Percentiles rank a stretch among this genome's conserved stretches.
Conservation (phyloP, 2,797 vertebrate species). For the Vultur gryphus region DNA sequence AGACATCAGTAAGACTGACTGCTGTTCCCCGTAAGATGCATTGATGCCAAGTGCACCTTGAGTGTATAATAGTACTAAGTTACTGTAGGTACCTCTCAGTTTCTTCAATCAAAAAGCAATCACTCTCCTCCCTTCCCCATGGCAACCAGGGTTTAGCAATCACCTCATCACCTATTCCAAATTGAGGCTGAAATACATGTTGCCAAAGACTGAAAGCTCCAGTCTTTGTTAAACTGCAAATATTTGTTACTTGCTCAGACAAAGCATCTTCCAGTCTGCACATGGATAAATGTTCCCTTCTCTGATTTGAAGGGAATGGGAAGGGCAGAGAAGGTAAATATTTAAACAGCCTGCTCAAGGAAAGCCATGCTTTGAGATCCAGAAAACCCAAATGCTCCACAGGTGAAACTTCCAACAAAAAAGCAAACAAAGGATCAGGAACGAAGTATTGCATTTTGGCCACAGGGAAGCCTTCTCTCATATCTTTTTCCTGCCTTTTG, state of each 20-base stretch:
- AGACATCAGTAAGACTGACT: background rate
- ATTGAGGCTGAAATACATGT: background rate
- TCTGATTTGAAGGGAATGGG: background rate
- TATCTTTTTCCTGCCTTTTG: background rate
- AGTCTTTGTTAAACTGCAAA: background rate
- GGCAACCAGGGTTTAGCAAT: slow-evolving; percentile 48
- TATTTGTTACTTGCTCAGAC: slow-evolving; percentile 6
- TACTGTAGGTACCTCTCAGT: background rate
- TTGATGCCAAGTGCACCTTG: background rate
- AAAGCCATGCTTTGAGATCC: background rate
- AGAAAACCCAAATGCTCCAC: background rate
- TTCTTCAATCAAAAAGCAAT: slow-evolving; percentile 58
- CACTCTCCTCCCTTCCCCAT: slow-evolving; percentile 44
- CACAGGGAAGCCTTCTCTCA: background rate
- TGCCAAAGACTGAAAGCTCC: slow-evolving; percentile 10
- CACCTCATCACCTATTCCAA: slow-evolving; percentile 49
- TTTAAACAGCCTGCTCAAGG: slow-evolving; percentile 25
- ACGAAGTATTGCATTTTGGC: background rate
- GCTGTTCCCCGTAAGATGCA: background rate
- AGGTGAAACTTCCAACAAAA: slow-evolving; percentile 9
- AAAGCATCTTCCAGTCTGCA: background rate
- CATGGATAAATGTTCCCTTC: background rate
- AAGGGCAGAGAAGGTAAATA: slow-evolving; percentile 27
- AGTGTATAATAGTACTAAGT: background rate
- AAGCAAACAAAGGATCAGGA: background rate